Evolutionary conservation across 2,888 invertebrate genomes (phyloP).

Genomic region (Aporophyla lueneburgensis): DNA sequence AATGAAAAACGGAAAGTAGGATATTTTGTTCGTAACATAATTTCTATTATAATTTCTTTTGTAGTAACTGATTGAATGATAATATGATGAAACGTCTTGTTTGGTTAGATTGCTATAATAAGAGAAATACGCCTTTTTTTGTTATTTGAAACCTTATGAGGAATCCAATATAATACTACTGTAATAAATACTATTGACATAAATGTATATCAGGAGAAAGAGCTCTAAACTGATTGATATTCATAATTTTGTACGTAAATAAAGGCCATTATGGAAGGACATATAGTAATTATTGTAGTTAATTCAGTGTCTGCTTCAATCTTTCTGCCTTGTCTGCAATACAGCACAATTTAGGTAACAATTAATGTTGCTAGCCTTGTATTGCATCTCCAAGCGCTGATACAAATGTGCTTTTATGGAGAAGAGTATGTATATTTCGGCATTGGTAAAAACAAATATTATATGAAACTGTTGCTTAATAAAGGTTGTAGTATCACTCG

Average conservation of each 20-base stretch:
- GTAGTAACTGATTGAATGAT: slow-evolving; percentile 8
- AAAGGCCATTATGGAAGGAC: background rate
- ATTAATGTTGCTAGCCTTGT: background rate
- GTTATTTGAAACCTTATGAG: background rate
- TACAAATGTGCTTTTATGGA: background rate
- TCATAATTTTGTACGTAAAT: background rate
- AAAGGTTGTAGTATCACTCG: too few relatives aligned
- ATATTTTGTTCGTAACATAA: slow-evolving; percentile 23
- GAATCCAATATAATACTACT: too few relatives aligned
- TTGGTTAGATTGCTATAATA: background rate
- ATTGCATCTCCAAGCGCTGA: too few relatives aligned
- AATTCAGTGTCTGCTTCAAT: background rate
- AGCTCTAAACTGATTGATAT: too few relatives aligned
- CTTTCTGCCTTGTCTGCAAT: too few relatives aligned
- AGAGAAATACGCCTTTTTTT: background rate
- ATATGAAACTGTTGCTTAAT: too few relatives aligned
- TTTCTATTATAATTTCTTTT: slow-evolving; percentile 21
- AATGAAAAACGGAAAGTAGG: slow-evolving; percentile 23
- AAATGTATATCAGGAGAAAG: background rate
- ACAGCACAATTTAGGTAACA: background rate
- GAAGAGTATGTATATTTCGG: too few relatives aligned
- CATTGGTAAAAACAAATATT: too few relatives aligned
- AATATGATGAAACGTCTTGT: background rate
- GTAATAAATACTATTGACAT: background rate
- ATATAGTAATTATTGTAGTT: background rate